Conservation (phyloP, 2,113 vertebrate species). For the Acanthochromis polyacanthus region DNA sequence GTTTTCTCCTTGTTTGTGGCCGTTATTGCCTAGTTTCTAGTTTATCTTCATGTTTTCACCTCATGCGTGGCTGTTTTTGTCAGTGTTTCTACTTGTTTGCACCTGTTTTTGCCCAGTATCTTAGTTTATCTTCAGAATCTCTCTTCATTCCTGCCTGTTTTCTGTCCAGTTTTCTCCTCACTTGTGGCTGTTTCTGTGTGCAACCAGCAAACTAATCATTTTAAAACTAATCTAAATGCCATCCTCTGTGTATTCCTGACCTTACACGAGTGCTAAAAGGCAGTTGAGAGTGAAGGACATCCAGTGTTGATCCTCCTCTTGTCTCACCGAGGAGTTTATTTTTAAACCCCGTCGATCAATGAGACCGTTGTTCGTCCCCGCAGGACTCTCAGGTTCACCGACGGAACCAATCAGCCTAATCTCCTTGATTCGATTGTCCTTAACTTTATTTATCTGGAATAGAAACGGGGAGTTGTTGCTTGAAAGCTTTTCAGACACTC, state of each 20-base stretch:
- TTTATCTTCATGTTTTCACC: no score
- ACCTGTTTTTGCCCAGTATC: no score
- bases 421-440: conserved; percentile 48
- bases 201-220: no score
- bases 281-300: conserved; percentile 16
- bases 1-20: no score
- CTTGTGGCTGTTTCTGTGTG: no score
- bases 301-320: not conserved
- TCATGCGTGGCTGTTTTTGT: no score
- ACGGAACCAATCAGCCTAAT: conserved; percentile 24
- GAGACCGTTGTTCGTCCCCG: conserved; percentile 39
- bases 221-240: not conserved
- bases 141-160: no score
- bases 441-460: conserved; percentile 59
- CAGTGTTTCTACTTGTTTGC: no score
- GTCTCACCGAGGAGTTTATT: conserved; percentile 46
- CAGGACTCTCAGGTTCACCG: conserved; percentile 48
- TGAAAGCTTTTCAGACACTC: conserved; percentile 32
- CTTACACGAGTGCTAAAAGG: not conserved
- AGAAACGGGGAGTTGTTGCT: conserved; percentile 18
- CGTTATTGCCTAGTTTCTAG: no score
- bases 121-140: no score
- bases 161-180: no score
- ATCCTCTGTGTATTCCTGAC: not conserved
- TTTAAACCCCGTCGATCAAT: conserved; percentile 62